Evolutionary conservation across 1,140 invertebrate genomes (phyloP).

Genomic region (Diachasmimorpha longicaudata): DNA sequence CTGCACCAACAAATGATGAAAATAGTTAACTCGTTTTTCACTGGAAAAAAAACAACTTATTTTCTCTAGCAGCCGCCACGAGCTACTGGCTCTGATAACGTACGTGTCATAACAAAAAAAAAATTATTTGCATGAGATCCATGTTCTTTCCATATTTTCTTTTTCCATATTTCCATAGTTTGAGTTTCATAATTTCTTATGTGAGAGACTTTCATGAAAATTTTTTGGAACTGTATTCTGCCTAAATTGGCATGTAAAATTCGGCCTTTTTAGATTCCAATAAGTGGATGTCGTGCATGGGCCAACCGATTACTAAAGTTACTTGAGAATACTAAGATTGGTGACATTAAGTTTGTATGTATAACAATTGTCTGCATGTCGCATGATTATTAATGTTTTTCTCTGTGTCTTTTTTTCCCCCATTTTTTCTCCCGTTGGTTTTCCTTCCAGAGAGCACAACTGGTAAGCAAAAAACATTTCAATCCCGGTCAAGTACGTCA

Average conservation of each 20-base stretch:
- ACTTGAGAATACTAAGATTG: conserved; percentile 61
- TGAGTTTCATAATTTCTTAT: not conserved
- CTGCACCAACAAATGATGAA: not conserved
- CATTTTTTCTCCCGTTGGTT: conserved; percentile 22
- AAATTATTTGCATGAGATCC: conserved; percentile 22
- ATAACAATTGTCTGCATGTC: conserved; percentile 52
- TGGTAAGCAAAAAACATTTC: conserved; percentile 48
- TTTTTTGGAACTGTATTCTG: not conserved
- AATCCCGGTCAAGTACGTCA: not conserved
- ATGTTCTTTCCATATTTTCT: conserved; percentile 2
- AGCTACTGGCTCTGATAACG: conserved; percentile 57
- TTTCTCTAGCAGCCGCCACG: conserved; percentile 60
- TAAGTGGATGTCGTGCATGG: conserved; percentile 62
- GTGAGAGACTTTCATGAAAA: not conserved
- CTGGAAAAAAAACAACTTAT: conserved; percentile 40
- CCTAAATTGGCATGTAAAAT: not conserved
- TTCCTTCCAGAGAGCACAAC: conserved; percentile 51
- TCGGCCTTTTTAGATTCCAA: conserved; percentile 57
- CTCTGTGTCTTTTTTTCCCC: conserved; percentile 39
- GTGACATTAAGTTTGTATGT: conserved; percentile 62
- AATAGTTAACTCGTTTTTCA: conserved; percentile 21
- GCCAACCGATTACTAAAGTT: conserved; percentile 54
- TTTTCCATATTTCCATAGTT: not conserved
- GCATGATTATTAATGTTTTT: conserved; percentile 50
- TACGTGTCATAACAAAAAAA: conserved; percentile 46